Conservation (phyloP, 2,113 vertebrate species). For the Machaerirhynchus nigripectus region DNA sequence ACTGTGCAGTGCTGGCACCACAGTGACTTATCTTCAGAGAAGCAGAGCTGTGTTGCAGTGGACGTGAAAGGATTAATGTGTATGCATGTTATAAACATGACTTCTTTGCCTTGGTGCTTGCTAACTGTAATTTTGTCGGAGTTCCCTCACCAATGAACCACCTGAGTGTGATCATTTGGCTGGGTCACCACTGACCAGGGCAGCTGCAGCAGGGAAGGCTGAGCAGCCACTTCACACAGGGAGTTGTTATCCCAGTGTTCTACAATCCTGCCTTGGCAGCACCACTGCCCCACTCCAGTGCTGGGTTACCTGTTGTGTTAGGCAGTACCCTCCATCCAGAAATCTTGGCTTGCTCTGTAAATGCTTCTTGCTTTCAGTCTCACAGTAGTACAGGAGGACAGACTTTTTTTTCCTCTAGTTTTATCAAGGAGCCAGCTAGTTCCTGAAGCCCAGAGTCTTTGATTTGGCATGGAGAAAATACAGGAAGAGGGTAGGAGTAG, state of each 20-base stretch:
- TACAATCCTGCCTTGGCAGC: not conserved
- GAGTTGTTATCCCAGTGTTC: not conserved
- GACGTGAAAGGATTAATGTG: not conserved
- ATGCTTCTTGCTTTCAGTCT: not conserved
- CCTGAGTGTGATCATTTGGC: not conserved
- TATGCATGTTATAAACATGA: not conserved
- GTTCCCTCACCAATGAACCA: not conserved
- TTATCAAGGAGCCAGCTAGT: not conserved
- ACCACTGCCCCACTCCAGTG: not conserved
- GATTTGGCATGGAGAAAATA: not conserved
- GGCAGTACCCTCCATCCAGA: not conserved
- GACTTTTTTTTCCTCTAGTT: not conserved
- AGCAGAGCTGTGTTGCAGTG: not conserved
- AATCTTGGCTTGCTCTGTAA: not conserved
- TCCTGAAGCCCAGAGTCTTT: not conserved
- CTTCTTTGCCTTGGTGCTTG: not conserved
- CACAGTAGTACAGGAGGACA: not conserved
- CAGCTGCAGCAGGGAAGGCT: not conserved
- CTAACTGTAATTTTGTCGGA: not conserved
- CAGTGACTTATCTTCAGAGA: not conserved
- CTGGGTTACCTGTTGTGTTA: not conserved
- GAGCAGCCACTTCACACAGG: rapidly evolving
- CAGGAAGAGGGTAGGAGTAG: not conserved
- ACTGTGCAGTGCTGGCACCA: not conserved
- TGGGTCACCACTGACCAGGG: not conserved